Evolutionary conservation across 2,113 vertebrate species (phyloP).

Genomic region (Gnathonemus echidnorhynchus): DNA sequence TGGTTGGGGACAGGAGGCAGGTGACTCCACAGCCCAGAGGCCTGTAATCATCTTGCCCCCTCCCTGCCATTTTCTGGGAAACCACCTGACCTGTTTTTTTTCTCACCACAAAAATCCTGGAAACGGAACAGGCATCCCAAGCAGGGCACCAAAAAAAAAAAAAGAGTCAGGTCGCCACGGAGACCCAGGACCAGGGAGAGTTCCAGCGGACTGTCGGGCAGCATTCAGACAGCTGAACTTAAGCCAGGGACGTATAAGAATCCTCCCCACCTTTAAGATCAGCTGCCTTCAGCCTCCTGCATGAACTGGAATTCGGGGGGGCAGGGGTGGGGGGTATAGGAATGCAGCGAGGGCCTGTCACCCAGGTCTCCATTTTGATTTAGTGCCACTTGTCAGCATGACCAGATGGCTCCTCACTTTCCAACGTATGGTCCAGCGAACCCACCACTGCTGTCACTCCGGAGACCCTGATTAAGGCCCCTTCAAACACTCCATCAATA

Average conservation of each 20-base stretch:
- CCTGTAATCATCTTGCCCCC: constrained; percentile 4
- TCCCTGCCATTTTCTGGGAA: not conserved
- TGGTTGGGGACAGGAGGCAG: not conserved
- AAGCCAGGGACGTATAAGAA: not conserved
- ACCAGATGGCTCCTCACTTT: constrained; percentile 20
- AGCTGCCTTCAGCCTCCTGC: constrained; percentile 24
- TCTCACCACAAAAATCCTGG: not conserved
- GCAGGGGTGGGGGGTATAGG: not conserved
- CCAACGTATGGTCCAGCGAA: not conserved
- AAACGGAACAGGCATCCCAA: not conserved
- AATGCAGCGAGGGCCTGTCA: not conserved
- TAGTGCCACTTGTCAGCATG: constrained; percentile 29
- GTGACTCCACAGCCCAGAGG: not conserved
- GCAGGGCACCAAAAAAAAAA: not conserved
- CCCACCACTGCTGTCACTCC: not conserved
- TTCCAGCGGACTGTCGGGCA: not conserved
- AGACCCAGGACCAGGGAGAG: not conserved
- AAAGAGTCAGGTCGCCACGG: not conserved
- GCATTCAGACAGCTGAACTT: not conserved
- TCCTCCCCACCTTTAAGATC: not conserved
- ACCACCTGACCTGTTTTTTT: not conserved
- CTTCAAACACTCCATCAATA: not conserved
- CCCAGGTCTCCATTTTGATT: constrained; percentile 23
- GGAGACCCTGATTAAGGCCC: constrained; percentile 3
- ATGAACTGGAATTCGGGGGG: constrained; percentile 37